phyloP scores from a whole-genome alignment of 2,113 vertebrate species.

The Rhabdornis inornatus region DNA sequence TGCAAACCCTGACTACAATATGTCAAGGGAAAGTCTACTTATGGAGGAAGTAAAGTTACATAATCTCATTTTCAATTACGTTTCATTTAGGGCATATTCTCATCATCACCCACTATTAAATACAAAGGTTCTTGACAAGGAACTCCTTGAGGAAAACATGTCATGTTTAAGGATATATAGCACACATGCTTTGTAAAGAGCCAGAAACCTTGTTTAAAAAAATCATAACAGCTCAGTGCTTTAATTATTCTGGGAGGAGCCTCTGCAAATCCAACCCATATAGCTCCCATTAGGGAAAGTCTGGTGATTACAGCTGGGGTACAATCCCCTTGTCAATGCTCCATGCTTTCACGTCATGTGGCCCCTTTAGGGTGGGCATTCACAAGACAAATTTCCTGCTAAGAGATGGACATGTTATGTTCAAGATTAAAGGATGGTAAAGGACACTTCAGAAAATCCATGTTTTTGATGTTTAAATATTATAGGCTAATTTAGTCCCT shows the following conservation, averaged over 20 bases:
- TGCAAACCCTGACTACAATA: slow-evolving; percentile 41
- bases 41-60: slow-evolving; percentile 69
- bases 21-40: slow-evolving; percentile 50
- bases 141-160: slow-evolving; percentile 73
- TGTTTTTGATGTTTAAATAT: neutral
- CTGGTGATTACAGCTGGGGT: neutral
- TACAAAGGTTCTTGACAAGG: slow-evolving; percentile 72
- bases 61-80: slow-evolving; percentile 75
- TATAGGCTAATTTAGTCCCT: neutral
- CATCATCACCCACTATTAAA: slow-evolving; percentile 73
- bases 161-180: slow-evolving; percentile 73
- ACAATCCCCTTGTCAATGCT: neutral
- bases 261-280: neutral
- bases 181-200: slow-evolving; percentile 56
- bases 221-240: neutral
- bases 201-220: slow-evolving; percentile 32
- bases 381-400: slow-evolving; percentile 36
- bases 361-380: slow-evolving; percentile 25
- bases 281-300: neutral
- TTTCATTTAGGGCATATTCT: slow-evolving; percentile 73
- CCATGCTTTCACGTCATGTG: neutral
- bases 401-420: slow-evolving; percentile 10
- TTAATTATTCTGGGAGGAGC: slow-evolving; percentile 27
- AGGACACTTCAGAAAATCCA: neutral
- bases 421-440: slow-evolving; percentile 50